A percentile compares a stretch with the other conserved stretches of the same genome.
Evolutionary conservation across 2,797 vertebrate species (phyloP).

Genomic region (Schizothorax lantsangensis): DNA sequence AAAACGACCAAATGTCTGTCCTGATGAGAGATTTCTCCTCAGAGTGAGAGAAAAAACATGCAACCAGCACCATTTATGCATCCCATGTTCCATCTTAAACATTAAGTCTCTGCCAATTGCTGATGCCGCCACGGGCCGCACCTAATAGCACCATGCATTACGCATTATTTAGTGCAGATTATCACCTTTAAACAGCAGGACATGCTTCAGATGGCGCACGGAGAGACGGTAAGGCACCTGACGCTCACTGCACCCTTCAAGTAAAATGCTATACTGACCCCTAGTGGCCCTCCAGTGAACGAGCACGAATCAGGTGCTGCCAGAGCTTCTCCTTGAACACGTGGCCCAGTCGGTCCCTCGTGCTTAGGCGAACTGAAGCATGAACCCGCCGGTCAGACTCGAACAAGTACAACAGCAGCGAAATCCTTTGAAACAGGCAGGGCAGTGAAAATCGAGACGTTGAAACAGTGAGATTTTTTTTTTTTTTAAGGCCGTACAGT

Average conservation of each 20-base stretch:
- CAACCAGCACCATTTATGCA: conserved; percentile 57
- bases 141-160: conserved; percentile 80
- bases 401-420: conserved; percentile 76
- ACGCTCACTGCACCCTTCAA: conserved; percentile 49
- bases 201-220: conserved; percentile 63
- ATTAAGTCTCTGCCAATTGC: conserved; percentile 30
- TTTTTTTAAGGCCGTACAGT: conserved; percentile 40
- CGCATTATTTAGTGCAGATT: conserved; percentile 81
- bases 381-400: conserved; percentile 53
- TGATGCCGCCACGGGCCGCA: conserved; percentile 52
- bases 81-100: conserved; percentile 27
- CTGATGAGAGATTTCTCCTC: conserved; percentile 43
- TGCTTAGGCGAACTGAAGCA: conserved; percentile 55
- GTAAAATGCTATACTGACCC: conserved; percentile 48
- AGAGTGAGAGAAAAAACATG: conserved; percentile 58
- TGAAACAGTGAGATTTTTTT: conserved; percentile 11
- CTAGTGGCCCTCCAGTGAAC: conserved; percentile 59
- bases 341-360: neutral
- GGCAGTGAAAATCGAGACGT: conserved; percentile 47
- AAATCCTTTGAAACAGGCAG: conserved; percentile 68
- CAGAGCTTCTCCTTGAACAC: neutral
- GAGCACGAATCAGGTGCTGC: conserved; percentile 2
- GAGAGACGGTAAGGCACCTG: conserved; percentile 59
- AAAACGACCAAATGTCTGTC: conserved; percentile 3
- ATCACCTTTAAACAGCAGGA: conserved; percentile 57